These are phyloP conservation scores for Mongoloraphidia duomilia DNA, from an alignment of 2,888 invertebrate genomes.

Conservation along the genomic window DNA sequence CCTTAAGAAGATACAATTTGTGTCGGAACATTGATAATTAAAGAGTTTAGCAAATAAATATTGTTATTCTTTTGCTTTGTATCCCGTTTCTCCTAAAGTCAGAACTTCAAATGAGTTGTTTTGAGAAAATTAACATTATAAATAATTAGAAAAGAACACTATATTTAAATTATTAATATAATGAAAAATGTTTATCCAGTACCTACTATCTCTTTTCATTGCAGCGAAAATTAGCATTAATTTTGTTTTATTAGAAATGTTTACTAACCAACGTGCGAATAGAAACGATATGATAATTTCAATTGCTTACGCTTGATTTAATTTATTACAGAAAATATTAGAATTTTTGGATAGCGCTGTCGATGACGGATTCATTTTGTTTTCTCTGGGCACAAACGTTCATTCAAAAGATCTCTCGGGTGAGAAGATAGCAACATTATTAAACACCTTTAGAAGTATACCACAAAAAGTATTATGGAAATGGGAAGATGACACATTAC, in stretches of 20 bases:
- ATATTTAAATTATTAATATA: neutral
- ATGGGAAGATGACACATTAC: slow-evolving; percentile 19
- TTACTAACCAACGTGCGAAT: neutral
- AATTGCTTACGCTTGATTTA: too few relatives aligned
- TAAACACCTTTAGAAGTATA: slow-evolving; percentile 22
- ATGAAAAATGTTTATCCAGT: neutral
- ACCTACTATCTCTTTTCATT: too few relatives aligned
- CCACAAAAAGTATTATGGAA: slow-evolving; percentile 25
- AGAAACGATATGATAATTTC: too few relatives aligned
- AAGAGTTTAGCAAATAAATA: too few relatives aligned
- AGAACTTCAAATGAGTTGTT: too few relatives aligned
- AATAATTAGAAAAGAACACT: neutral
- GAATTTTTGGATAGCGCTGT: slow-evolving; percentile 19
- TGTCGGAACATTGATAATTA: too few relatives aligned
- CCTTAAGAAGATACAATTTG: too few relatives aligned
- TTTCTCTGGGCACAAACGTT: slow-evolving; percentile 25
- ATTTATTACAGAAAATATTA: slow-evolving; percentile 15
- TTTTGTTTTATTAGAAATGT: too few relatives aligned
- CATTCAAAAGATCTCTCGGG: slow-evolving; percentile 17
- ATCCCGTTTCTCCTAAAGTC: too few relatives aligned
- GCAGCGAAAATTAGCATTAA: too few relatives aligned
- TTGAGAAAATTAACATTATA: too few relatives aligned
- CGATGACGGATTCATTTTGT: slow-evolving; percentile 22
- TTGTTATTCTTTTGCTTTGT: too few relatives aligned
- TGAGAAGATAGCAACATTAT: slow-evolving; percentile 15